A percentile compares a stretch with the other conserved stretches of the same genome.
These are phyloP conservation scores for Pollimyrus isidori DNA, from an alignment of 2,113 vertebrate species.

Conservation along the genomic window DNA sequence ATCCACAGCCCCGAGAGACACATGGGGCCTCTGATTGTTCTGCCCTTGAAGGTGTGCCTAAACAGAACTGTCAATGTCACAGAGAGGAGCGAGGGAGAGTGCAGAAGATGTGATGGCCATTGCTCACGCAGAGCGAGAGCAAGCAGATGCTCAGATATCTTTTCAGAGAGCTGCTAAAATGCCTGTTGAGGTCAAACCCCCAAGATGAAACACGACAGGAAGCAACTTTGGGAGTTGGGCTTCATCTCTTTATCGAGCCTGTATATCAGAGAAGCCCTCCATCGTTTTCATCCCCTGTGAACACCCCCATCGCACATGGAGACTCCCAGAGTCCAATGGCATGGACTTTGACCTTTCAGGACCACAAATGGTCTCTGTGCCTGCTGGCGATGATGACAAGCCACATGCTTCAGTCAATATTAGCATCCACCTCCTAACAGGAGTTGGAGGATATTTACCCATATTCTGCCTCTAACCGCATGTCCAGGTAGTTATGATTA, in stretches of 20 bases:
- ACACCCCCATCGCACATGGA: conserved; percentile 31
- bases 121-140: not conserved
- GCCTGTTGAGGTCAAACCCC: not conserved
- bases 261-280: conserved; percentile 31
- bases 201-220: conserved; percentile 7
- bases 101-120: not conserved
- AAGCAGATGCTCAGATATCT: not conserved
- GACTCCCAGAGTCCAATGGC: conserved; percentile 39
- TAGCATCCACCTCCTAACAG: not conserved
- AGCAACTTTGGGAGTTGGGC: conserved; percentile 23
- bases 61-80: not conserved
- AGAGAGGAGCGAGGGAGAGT: not conserved
- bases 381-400: conserved; percentile 14
- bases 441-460: not conserved
- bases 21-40: not conserved
- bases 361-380: conserved; percentile 28
- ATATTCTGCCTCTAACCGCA: not conserved
- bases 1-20: not conserved
- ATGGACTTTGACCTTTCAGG: conserved; percentile 44
- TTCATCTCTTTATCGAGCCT: conserved; percentile 28
- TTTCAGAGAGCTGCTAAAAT: not conserved
- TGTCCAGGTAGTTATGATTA: not conserved
- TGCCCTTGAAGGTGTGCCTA: not conserved
- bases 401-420: conserved; percentile 15
- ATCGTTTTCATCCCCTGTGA: conserved; percentile 17